Evolutionary conservation across 2,888 invertebrate genomes (phyloP), one percentile per base, ranked within the genome.

Genomic region (Catocala sponsa): DNA sequence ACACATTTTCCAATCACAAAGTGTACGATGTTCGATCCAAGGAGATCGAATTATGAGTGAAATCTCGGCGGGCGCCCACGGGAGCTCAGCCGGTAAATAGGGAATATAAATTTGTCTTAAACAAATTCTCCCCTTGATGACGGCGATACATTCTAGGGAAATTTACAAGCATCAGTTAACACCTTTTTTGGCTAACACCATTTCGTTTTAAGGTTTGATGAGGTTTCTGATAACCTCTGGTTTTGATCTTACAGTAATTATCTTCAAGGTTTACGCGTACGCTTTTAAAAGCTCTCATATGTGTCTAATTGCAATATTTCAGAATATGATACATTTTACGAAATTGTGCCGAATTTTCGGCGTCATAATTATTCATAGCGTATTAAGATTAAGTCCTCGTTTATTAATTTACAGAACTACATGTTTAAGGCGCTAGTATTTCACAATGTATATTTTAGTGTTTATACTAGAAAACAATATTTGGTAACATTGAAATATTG

Each of bases 41-140:
- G 70, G 62, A 74, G 76, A 84, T 83, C 80, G 74, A 84, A 85
- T 87, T 85, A 86, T 82, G 81, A 84, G 78, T 74, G 77, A 81
- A 86, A 83, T 84, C 80, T 80, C 78, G 71, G 75, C 74, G 65
- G 73, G 70, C 76, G 78, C 81, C 80, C 80, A 72, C 77, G 74
- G 80, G 80, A 81, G 80, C 80, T 84, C 82, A 84, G 71, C 81
- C 85, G 82, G 82, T 84, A 88, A 88, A 88, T 86, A 83, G 83
- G 82, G 82, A 83, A 88, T 87, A 85, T 84, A 86, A 86, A 88
- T 88, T 87, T 84, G 80, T 80, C 85, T 82, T 82, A 82, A 85
- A 85, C 83, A 85, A 87, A 87, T 87, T 88, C 80, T 81, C 80
- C 76, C 68, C 78, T 74, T 67, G 78, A 82, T 87, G 82, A 87